Evolutionary conservation across 2,797 vertebrate species (phyloP).

Genomic region (Myiotriccus ornatus): DNA sequence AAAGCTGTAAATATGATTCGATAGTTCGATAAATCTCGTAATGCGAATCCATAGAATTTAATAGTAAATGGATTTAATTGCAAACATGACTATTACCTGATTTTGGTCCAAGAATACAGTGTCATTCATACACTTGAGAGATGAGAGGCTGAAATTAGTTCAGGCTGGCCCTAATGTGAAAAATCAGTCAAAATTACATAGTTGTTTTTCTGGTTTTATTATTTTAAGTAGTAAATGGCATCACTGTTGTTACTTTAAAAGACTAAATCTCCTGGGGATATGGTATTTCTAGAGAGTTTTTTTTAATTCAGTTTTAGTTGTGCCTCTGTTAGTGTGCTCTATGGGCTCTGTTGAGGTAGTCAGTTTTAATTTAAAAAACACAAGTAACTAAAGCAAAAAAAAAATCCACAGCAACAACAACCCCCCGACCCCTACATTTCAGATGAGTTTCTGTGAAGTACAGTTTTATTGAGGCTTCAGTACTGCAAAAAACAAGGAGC

Average conservation of each 20-base stretch:
- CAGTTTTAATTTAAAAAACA: not conserved
- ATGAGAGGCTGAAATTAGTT: not conserved
- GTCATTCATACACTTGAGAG: not conserved
- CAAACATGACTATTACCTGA: not conserved
- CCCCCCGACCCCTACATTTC: not conserved
- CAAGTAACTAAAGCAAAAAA: not conserved
- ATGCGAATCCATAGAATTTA: not conserved
- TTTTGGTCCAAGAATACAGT: not conserved
- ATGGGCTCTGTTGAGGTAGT: not conserved
- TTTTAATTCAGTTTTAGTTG: not conserved
- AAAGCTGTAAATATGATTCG: not conserved
- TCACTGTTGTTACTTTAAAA: not conserved
- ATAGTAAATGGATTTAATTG: not conserved
- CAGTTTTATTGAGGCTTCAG: not conserved
- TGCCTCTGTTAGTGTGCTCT: not conserved
- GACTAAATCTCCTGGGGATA: not conserved
- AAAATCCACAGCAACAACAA: not conserved
- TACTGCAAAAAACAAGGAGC: not conserved
- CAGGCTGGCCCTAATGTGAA: not conserved
- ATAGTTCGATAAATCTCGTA: not conserved
- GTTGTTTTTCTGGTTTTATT: not conserved
- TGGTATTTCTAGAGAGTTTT: not conserved
- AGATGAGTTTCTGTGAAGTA: not conserved
- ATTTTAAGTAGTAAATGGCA: not conserved
- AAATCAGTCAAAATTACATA: not conserved